Conservation (phyloP, 2,113 vertebrate species). For the Bambusicola thoracicus region DNA sequence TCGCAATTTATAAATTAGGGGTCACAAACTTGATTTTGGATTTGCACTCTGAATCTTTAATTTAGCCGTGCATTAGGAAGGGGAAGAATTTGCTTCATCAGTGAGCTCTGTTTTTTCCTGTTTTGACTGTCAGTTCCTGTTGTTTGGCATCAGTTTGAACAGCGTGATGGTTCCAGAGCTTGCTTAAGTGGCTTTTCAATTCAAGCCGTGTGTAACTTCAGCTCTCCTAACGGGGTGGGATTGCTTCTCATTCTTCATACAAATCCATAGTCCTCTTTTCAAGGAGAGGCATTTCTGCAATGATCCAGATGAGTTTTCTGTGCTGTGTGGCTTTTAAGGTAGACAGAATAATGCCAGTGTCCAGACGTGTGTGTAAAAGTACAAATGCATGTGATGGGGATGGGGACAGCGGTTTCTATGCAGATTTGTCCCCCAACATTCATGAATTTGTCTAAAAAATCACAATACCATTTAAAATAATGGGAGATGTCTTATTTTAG, state of each 20-base stretch:
- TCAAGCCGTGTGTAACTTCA: fast-evolving
- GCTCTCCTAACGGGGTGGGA: not conserved
- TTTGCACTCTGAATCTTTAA: not conserved
- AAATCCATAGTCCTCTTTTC: not conserved
- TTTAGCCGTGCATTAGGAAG: not conserved
- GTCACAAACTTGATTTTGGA: not conserved
- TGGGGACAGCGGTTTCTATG: not conserved
- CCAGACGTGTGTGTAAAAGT: not conserved
- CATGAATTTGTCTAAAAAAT: not conserved
- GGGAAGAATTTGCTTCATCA: not conserved
- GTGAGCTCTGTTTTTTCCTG: not conserved
- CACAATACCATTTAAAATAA: not conserved
- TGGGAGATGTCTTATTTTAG: not conserved
- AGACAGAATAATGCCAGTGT: not conserved
- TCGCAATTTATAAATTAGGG: not conserved
- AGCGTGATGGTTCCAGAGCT: not conserved
- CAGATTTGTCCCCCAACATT: not conserved
- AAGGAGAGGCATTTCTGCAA: not conserved
- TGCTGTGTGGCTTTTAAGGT: not conserved
- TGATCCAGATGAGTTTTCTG: not conserved
- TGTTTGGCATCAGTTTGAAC: not conserved
- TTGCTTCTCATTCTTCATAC: not conserved
- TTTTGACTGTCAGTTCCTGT: not conserved
- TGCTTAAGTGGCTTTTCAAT: not conserved
- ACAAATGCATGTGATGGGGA: not conserved